A percentile compares a stretch with the other conserved stretches of the same genome.
These are phyloP conservation scores for Xiphophorus couchianus DNA, from an alignment of 2,113 vertebrate genomes.

Conservation along the genomic window DNA sequence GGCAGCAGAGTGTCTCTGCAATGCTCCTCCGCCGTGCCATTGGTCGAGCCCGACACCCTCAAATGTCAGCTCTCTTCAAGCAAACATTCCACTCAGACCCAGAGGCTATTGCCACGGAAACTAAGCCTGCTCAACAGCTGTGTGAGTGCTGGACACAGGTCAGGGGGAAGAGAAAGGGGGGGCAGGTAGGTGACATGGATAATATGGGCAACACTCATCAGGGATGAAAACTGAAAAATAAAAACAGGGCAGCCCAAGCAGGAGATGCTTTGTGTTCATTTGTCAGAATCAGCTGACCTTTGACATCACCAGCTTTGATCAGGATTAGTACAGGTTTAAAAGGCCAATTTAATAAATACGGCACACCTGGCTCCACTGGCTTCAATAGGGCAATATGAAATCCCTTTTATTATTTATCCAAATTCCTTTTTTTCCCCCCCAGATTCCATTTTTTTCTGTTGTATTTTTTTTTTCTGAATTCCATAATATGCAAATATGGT, in stretches of 20 bases:
- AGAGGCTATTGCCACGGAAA: conserved; percentile 81
- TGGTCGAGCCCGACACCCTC: conserved; percentile 63
- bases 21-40: conserved; percentile 44
- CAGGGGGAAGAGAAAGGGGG: conserved; percentile 57
- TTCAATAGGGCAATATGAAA: too few species aligned
- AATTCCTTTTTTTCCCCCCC: too few species aligned
- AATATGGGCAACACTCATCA: conserved; percentile 57
- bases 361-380: neutral
- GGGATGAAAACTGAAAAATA: conserved; percentile 23
- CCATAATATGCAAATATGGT: too few species aligned
- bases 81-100: conserved; percentile 77
- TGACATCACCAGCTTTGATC: neutral
- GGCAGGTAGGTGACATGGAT: conserved; percentile 51
- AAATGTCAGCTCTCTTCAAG: conserved; percentile 76
- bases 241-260: conserved; percentile 42
- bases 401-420: too few species aligned
- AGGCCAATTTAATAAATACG: neutral
- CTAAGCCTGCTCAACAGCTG: conserved; percentile 87
- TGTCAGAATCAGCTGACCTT: neutral
- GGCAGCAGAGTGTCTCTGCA: conserved; percentile 58
- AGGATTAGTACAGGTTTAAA: neutral
- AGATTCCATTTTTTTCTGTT: too few species aligned
- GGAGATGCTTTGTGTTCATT: conserved; percentile 19
- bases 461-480: too few species aligned
- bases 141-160: conserved; percentile 83